These are phyloP conservation scores for Psammodynastes pulverulentus DNA, from an alignment of 2,113 vertebrate species.

Conservation along the genomic window DNA sequence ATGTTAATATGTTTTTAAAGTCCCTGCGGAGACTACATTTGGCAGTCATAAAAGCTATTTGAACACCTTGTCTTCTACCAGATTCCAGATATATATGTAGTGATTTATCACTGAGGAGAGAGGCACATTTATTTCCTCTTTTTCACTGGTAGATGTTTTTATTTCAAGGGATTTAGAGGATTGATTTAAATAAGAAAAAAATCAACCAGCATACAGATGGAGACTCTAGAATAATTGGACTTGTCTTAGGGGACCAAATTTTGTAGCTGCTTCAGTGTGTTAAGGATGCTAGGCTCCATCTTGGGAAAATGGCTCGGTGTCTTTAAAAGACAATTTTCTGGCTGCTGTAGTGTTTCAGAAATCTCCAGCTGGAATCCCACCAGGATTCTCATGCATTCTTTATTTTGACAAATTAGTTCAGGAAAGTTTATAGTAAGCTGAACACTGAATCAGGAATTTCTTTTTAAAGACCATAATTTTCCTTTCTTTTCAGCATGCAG, in stretches of 20 bases:
- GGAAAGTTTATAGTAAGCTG: conserved; percentile 47
- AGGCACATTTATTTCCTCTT: conserved; percentile 35
- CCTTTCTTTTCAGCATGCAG: background rate
- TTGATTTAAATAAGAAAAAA: conserved; percentile 44
- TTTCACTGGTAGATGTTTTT: conserved; percentile 27
- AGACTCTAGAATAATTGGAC: conserved; percentile 29
- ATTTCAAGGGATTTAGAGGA: conserved; percentile 12
- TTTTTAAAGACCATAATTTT: background rate
- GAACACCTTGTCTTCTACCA: background rate
- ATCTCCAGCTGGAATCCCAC: conserved; percentile 44
- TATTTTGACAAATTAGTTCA: conserved; percentile 52
- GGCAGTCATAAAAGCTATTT: conserved; percentile 9
- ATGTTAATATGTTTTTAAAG: background rate
- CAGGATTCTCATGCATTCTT: conserved; percentile 47
- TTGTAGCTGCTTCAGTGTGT: conserved; percentile 38
- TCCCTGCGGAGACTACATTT: background rate
- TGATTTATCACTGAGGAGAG: conserved; percentile 9
- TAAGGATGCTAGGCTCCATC: conserved; percentile 37
- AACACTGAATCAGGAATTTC: conserved; percentile 5
- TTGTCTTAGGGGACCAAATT: conserved; percentile 30
- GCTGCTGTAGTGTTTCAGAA: conserved; percentile 53
- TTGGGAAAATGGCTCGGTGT: conserved; percentile 43
- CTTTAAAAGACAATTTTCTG: conserved; percentile 53
- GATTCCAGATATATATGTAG: conserved; percentile 13
- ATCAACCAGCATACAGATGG: conserved; percentile 5